Base-by-base conservation (phyloP, 2,113 vertebrate species). In the Chloroceryle aenea region DNA sequence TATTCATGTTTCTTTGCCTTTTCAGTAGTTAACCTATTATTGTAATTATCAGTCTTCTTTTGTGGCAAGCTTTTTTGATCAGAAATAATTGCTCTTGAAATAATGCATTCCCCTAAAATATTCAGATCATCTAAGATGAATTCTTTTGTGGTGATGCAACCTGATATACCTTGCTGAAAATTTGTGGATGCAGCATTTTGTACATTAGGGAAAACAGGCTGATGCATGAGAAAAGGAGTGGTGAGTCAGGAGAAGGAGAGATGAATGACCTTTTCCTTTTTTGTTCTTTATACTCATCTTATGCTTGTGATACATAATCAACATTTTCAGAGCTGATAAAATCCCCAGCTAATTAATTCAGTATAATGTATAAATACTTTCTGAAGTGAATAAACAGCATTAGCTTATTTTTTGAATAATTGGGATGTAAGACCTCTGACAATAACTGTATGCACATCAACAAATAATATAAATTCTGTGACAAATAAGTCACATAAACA, bases 181-280 rank as follows among this genome's bases (percentile, higher is more conserved):
- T 50, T 21, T 90, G 77, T 86, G 83, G 55, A 95, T 87, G 83
- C 10, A 3, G 67, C 87, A 45, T 85, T 96, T 95, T 92, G 29
- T 64, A 83, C 7, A 4, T 90, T 82, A 55, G 62, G 77, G 76
- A 73, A 59, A 90, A 80, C 27, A 73, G 67, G 77, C 92, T 92
- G 78, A 85, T 74, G 50, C 67, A 16, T 91, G 86, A 84, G 74
- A 90, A 94, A 90, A 85, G 62, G 68, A 90, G 40, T 55, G 79
- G 81, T 94, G 94, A 92, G 63, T 92, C 90, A 94, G 77, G 69
- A 83, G 27, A 58, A n/a, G 36, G 50, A 88, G 67, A 74, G 4
- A 85, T 59, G 69, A 89, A 25, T 96, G 93, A 92, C 92, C 92
- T 97, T 96, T 89, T 82, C 42, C 30, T 58, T 74, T 92, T 92